Evolutionary conservation across 2,797 vertebrate genomes (phyloP).

Genomic region (Antennarius maculatus): DNA sequence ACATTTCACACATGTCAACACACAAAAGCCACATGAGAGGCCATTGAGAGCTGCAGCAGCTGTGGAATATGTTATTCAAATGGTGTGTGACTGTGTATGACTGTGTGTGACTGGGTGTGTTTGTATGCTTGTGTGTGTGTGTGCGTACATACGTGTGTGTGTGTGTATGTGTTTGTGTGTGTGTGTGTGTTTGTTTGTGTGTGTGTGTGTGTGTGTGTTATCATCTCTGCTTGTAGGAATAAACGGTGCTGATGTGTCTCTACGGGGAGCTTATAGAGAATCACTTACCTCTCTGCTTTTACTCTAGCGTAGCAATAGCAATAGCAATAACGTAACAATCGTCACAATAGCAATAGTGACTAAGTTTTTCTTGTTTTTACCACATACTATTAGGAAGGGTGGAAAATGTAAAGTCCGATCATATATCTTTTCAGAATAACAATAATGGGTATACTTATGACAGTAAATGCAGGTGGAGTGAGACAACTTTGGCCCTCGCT

Average conservation of each 20-base stretch:
- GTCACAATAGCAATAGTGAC: conserved; percentile 26
- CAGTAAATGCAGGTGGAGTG: conserved; percentile 30
- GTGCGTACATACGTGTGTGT: conserved; percentile 71
- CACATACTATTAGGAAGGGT: conserved; percentile 38
- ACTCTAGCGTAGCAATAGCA: conserved; percentile 58
- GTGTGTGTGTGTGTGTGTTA: conserved; percentile 45
- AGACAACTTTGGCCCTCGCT: background rate
- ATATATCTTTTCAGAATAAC: conserved; percentile 49
- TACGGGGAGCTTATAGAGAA: conserved; percentile 73
- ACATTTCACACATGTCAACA: conserved; percentile 80
- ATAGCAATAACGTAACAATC: too few relatives aligned
- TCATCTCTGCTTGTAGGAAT: conserved; percentile 78
- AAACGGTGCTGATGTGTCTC: conserved; percentile 75
- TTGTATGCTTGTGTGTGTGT: conserved; percentile 2
- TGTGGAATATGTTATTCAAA: conserved; percentile 83
- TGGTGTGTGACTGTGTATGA: conserved; percentile 71
- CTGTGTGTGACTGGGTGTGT: conserved; percentile 33
- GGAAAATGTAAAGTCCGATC: conserved; percentile 40
- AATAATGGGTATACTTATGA: conserved; percentile 24
- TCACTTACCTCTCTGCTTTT: conserved; percentile 76
- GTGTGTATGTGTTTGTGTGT: conserved; percentile 50
- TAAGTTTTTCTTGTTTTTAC: conserved; percentile 40
- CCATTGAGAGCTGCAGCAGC: conserved; percentile 77
- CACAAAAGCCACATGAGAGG: conserved; percentile 80
- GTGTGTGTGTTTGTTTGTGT: conserved; percentile 24